A percentile compares a stretch with the other conserved stretches of the same genome.
Conservation (phyloP, 2,113 vertebrate species). For the Euleptes europaea region DNA sequence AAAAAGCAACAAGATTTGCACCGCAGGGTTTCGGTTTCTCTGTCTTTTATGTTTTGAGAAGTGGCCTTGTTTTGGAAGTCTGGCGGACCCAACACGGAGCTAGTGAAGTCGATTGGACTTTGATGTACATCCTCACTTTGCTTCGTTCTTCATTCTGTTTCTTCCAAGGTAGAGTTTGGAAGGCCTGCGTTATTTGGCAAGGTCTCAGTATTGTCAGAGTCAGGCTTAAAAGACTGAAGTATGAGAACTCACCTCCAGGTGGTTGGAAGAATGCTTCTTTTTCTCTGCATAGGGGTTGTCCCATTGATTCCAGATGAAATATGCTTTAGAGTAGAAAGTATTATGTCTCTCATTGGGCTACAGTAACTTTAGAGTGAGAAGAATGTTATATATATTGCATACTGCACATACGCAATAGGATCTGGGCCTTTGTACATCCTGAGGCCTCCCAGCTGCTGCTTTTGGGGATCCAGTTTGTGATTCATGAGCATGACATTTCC, state of each 20-base stretch:
- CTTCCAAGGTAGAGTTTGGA: neutral
- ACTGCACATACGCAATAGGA: neutral
- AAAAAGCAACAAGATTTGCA: neutral
- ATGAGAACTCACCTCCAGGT: constrained; percentile 14
- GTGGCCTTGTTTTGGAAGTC: neutral
- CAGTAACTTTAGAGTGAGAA: no score
- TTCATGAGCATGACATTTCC: neutral
- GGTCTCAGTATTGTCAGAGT: constrained; percentile 10
- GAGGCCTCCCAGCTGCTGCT: neutral
- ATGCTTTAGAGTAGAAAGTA: neutral
- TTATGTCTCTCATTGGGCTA: neutral
- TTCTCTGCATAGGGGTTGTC: neutral
- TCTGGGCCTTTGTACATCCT: neutral
- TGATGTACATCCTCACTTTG: constrained; percentile 1
- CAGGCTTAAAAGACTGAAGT: constrained; percentile 17
- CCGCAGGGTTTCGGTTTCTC: neutral
- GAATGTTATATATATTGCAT: neutral
- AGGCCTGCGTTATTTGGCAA: constrained; percentile 9
- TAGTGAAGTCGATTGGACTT: neutral
- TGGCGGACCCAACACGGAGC: constrained; percentile 10
- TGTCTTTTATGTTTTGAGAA: neutral
- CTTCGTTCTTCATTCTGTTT: neutral
- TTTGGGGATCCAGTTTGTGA: neutral
- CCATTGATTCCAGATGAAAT: neutral
- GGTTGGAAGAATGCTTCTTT: neutral